Percentiles rank a stretch among this genome's conserved stretches.
phyloP scores from a whole-genome alignment of 2,888 invertebrate species.

The Dorcus hopei region DNA sequence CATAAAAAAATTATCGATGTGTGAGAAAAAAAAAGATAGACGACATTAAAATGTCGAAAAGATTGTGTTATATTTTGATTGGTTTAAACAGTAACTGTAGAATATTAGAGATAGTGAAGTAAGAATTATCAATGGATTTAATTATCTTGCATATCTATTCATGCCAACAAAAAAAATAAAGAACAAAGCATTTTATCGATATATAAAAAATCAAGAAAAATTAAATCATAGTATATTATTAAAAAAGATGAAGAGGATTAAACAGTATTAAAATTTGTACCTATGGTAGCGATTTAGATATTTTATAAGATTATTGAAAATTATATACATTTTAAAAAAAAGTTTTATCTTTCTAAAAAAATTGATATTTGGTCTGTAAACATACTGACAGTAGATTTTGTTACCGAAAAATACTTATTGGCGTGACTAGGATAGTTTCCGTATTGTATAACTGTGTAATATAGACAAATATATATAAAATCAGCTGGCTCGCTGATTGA shows the following conservation, averaged over 20 bases:
- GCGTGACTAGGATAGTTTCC: constrained; percentile 42
- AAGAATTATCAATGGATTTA: constrained; percentile 18
- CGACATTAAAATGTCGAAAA: constrained; percentile 29
- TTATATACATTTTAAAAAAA: constrained; percentile 45
- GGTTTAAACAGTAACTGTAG: constrained; percentile 21
- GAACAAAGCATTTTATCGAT: constrained; percentile 15
- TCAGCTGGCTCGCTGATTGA: constrained; percentile 4
- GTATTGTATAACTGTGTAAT: constrained; percentile 36
- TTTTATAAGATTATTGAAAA: constrained; percentile 43
- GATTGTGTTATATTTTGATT: constrained; percentile 26
- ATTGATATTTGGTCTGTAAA: constrained; percentile 40
- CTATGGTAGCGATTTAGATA: constrained; percentile 50
- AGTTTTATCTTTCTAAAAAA: constrained; percentile 44
- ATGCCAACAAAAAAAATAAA: constrained; percentile 18
- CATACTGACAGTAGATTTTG: constrained; percentile 41
- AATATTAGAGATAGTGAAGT: constrained; percentile 12
- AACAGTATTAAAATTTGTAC: constrained; percentile 52
- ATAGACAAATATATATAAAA: constrained; percentile 21
- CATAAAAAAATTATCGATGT: constrained; percentile 23
- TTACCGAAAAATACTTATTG: constrained; percentile 40
- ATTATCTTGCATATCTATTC: constrained; percentile 20
- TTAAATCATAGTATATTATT: constrained; percentile 37
- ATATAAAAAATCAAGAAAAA: constrained; percentile 10
- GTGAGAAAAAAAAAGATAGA: constrained; percentile 7
- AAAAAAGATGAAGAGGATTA: constrained; percentile 33